phyloP scores from a whole-genome alignment of 2,888 invertebrate genomes.

The Phlogophora meticulosa region DNA sequence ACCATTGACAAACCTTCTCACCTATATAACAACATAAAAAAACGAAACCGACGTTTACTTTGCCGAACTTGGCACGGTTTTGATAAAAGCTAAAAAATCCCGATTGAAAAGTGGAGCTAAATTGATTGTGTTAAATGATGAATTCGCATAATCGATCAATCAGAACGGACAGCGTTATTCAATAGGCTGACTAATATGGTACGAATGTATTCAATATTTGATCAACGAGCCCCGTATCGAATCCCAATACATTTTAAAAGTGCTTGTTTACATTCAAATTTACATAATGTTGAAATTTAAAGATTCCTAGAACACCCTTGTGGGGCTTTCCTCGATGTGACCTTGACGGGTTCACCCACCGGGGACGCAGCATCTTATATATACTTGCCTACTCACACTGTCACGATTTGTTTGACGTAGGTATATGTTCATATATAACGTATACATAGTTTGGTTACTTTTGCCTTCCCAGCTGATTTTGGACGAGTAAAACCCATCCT shows the following conservation, averaged over 20 bases:
- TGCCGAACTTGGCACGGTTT: constrained; percentile 53
- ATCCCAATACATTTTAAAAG: constrained; percentile 33
- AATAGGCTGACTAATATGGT: constrained; percentile 48
- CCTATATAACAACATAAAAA: constrained; percentile 56
- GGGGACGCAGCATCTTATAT: constrained; percentile 80
- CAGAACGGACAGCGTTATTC: constrained; percentile 40
- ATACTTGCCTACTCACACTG: constrained; percentile 76
- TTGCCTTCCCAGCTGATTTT: constrained; percentile 63
- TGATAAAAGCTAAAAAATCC: constrained; percentile 28
- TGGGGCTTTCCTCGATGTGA: constrained; percentile 79
- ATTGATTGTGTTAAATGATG: constrained; percentile 52
- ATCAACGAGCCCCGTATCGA: constrained; percentile 35
- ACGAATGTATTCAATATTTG: constrained; percentile 36
- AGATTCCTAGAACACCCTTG: constrained; percentile 79
- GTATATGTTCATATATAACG: constrained; percentile 57
- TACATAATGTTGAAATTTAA: constrained; percentile 68
- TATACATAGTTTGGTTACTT: constrained; percentile 54
- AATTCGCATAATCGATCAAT: constrained; percentile 57
- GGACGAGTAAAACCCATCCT: constrained; percentile 44
- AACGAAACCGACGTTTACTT: constrained; percentile 53
- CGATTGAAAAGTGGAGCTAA: constrained; percentile 32
- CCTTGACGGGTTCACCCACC: constrained; percentile 82
- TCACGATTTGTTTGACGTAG: constrained; percentile 71
- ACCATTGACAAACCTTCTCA: constrained; percentile 62
- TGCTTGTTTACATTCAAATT: constrained; percentile 61